These are phyloP conservation scores for Parnassius apollo DNA, from an alignment of 2,888 invertebrate genomes.

Conservation along the genomic window DNA sequence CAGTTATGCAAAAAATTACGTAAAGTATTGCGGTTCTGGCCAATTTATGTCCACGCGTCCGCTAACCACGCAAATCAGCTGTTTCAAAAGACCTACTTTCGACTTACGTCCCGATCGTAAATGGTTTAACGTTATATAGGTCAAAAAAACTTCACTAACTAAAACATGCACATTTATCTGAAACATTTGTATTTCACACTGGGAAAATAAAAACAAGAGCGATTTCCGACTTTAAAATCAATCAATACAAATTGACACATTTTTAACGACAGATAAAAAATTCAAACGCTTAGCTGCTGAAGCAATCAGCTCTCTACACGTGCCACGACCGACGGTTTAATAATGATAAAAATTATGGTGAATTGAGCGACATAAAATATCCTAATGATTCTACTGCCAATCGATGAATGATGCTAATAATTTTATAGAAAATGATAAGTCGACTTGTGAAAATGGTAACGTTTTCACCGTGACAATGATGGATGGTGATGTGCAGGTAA, in stretches of 20 bases:
- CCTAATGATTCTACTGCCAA: conserved; percentile 24
- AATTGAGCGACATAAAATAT: conserved; percentile 14
- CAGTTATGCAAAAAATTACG: neutral
- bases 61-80: conserved; percentile 14
- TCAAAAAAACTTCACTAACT: conserved; percentile 16
- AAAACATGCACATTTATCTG: conserved; percentile 20
- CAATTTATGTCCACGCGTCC: neutral
- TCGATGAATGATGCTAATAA: conserved; percentile 13
- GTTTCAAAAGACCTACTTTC: conserved; percentile 4
- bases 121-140: conserved; percentile 17
- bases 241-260: conserved; percentile 6
- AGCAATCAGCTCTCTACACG: conserved; percentile 3
- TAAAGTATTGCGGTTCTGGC: neutral
- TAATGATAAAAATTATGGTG: conserved; percentile 10
- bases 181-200: conserved; percentile 9
- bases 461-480: conserved; percentile 51
- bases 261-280: neutral
- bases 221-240: conserved; percentile 4
- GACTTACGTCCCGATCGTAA: conserved; percentile 10
- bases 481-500: conserved; percentile 60
- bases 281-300: neutral
- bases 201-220: conserved; percentile 2
- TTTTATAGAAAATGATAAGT: conserved; percentile 35
- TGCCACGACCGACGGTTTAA: conserved; percentile 2
- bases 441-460: conserved; percentile 40